These are phyloP conservation scores for Dermatemys mawii DNA, from an alignment of 2,113 vertebrate species.

Conservation along the genomic window DNA sequence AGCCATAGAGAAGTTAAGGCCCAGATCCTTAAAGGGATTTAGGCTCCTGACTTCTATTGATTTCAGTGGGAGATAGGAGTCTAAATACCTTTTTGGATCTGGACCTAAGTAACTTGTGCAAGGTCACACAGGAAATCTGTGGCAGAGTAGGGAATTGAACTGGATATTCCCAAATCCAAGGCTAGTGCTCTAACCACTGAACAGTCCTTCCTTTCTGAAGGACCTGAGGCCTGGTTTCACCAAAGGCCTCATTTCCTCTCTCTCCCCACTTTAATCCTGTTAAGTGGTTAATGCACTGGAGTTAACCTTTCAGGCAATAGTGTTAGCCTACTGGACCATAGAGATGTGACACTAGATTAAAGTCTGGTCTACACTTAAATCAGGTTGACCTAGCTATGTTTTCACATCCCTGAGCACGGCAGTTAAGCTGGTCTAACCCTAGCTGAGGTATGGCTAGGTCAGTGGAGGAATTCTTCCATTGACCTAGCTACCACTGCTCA, in stretches of 20 bases:
- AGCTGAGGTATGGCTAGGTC: no score
- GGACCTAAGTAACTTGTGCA: fast-evolving
- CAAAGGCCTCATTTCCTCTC: neutral
- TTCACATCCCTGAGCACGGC: no score
- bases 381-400: no score
- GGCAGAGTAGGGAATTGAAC: neutral
- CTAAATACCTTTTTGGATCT: no score
- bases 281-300: fast-evolving
- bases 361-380: no score
- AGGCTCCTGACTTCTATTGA: no score
- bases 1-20: neutral
- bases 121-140: fast-evolving
- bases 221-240: neutral
- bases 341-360: neutral
- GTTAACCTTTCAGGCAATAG: neutral
- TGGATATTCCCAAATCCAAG: fast-evolving
- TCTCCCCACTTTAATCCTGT: neutral
- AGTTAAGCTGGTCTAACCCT: no score
- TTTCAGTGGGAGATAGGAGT: no score
- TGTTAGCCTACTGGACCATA: neutral
- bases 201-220: neutral
- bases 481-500: no score
- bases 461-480: no score
- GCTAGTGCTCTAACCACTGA: no score
- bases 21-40: neutral